phyloP scores from a whole-genome alignment of 2,113 vertebrate genomes.

The Onychostruthus taczanowskii region DNA sequence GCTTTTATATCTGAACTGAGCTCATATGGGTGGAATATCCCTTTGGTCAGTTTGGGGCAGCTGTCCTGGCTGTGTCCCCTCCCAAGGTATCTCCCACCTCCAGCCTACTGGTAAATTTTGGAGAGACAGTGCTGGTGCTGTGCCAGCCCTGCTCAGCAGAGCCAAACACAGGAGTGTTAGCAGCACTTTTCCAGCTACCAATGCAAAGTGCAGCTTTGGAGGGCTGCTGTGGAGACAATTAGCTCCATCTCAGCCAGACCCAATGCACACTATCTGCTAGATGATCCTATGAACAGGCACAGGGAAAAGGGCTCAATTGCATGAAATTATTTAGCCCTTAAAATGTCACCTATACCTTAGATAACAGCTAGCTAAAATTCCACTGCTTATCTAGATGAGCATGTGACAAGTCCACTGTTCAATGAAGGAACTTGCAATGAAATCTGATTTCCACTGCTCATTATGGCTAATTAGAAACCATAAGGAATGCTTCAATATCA shows the following conservation, averaged over 20 bases:
- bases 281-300: neutral
- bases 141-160: neutral
- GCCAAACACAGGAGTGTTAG: neutral
- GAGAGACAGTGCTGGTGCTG: neutral
- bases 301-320: neutral
- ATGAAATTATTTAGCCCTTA: neutral
- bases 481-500: neutral
- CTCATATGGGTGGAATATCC: neutral
- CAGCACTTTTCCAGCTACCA: no score
- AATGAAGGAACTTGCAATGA: neutral
- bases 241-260: neutral
- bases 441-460: neutral
- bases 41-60: neutral
- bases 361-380: neutral
- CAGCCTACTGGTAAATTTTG: neutral
- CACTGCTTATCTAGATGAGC: neutral
- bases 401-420: neutral
- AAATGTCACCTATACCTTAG: neutral
- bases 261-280: neutral
- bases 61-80: neutral
- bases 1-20: neutral
- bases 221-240: neutral
- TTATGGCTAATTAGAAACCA: neutral
- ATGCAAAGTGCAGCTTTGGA: neutral
- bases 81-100: neutral